These are phyloP conservation scores for Epiblema foenella DNA, from an alignment of 2,888 invertebrate genomes.

Conservation along the genomic window DNA sequence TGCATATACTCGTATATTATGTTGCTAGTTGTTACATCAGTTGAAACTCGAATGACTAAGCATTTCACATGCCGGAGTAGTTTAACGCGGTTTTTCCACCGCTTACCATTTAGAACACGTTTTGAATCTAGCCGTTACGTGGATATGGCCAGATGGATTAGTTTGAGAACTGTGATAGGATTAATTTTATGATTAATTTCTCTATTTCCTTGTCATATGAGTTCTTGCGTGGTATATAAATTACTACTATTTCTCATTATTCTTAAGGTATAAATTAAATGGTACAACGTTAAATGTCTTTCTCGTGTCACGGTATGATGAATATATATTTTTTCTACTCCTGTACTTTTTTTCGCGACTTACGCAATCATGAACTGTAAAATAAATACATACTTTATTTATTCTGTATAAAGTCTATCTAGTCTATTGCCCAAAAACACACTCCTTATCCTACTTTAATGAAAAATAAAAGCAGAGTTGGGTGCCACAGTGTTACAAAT, in stretches of 20 bases:
- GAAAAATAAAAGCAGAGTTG: too few relatives aligned
- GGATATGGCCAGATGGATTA: constrained; percentile 24
- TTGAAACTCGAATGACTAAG: constrained; percentile 24
- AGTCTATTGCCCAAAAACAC: too few relatives aligned
- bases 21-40: constrained; percentile 35
- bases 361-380: too few relatives aligned
- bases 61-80: constrained; percentile 26
- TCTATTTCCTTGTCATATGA: too few relatives aligned
- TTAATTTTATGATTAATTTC: not conserved
- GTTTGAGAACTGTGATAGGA: constrained; percentile 17
- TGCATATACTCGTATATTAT: too few relatives aligned
- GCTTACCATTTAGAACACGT: constrained; percentile 36
- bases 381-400: too few relatives aligned
- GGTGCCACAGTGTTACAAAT: too few relatives aligned
- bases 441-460: too few relatives aligned
- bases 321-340: too few relatives aligned
- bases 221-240: too few relatives aligned
- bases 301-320: not conserved
- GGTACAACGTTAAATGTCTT: not conserved
- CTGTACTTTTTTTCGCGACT: too few relatives aligned
- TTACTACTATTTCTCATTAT: not conserved
- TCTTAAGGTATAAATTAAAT: not conserved
- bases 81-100: constrained; percentile 33
- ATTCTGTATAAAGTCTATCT: too few relatives aligned
- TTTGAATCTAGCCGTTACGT: constrained; percentile 19